A percentile compares a stretch with the other conserved stretches of the same genome.
Evolutionary conservation across 2,888 invertebrate species (phyloP).

Genomic region (Ceraclea dissimilis): DNA sequence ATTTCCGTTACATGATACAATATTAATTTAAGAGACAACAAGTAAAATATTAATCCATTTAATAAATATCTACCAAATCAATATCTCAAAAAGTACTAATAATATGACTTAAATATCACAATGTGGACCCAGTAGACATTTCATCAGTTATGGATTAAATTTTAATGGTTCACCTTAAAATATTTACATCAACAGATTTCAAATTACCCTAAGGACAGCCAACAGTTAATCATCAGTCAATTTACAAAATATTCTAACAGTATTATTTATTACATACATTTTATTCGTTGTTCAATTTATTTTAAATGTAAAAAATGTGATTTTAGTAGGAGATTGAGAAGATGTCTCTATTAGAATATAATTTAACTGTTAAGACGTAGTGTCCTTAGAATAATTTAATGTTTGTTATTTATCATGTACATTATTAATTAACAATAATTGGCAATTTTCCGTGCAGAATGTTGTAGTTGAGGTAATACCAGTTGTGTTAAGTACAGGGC

Average conservation of each 20-base stretch:
- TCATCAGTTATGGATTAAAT: background rate
- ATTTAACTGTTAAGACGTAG: background rate
- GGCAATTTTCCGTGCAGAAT: conserved; percentile 9
- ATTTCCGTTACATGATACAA: no score
- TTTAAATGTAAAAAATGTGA: background rate
- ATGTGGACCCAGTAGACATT: conserved; percentile 1
- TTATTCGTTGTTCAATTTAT: background rate
- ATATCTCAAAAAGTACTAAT: background rate
- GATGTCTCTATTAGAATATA: no score
- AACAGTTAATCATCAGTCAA: background rate
- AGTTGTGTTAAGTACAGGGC: conserved; percentile 15
- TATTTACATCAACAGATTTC: background rate
- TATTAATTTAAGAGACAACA: no score
- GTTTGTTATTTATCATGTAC: background rate
- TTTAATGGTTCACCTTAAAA: background rate
- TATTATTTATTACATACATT: background rate
- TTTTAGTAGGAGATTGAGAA: no score
- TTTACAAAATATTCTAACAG: background rate
- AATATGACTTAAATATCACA: conserved; percentile 2
- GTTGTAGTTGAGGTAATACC: conserved; percentile 8
- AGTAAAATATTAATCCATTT: background rate
- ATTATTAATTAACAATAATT: conserved; percentile 12
- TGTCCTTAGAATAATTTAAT: background rate
- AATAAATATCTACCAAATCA: conserved; percentile 1
- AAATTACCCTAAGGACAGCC: background rate